Evolutionary conservation across 2,888 invertebrate species (phyloP), one percentile per base, ranked within the genome.

Genomic region (Crossocerus cetratus): DNA sequence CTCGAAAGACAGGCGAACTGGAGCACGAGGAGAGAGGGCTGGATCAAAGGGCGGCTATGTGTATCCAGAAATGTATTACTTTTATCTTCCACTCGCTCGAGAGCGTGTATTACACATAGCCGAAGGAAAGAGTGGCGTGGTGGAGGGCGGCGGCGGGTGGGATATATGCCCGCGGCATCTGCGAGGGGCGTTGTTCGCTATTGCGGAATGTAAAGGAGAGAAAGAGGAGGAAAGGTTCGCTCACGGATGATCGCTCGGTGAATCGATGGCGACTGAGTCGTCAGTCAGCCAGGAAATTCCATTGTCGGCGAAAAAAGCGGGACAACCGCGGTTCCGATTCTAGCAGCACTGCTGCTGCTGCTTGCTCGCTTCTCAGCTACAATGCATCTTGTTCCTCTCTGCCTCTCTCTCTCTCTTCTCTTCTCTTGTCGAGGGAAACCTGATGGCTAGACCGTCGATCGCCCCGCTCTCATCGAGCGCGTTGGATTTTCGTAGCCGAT

Each of bases 191-290:
- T 80, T 83, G 85, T 11, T 32, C 32, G 32, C 84, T 84, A 84
- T 83, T 78, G 78, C 74, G 77, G 83, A 77, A 84, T 82, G 82
- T 76, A 83, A 83, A 86, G 83, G 75, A 83, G 49, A 49, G 49
- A 16, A 14, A 49, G 49, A 49, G 78, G 77, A 69, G 61, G 77
- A 77, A 78, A 32, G 32, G 32, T 32, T 32, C 83, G 83, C 86
- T 86, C 79, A 84, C 82, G 84, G 86, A 69, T 83, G 84, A 84
- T 84, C 77, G 80, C 75, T 56, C 62, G 4, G 65, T 53, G 76
- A 76, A 72, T 76, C 70, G 65, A 65, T 64, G 71, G 59, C 69
- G 61, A 69, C 74, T 69, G 56, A 75, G 75, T 66, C 82, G 78
- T 77, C 83, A 78, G 74, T 80, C 77, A 79, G 65, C 78, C 81